These are phyloP conservation scores for Cantharis nigra DNA, from an alignment of 2,888 invertebrate species.

Conservation along the genomic window DNA sequence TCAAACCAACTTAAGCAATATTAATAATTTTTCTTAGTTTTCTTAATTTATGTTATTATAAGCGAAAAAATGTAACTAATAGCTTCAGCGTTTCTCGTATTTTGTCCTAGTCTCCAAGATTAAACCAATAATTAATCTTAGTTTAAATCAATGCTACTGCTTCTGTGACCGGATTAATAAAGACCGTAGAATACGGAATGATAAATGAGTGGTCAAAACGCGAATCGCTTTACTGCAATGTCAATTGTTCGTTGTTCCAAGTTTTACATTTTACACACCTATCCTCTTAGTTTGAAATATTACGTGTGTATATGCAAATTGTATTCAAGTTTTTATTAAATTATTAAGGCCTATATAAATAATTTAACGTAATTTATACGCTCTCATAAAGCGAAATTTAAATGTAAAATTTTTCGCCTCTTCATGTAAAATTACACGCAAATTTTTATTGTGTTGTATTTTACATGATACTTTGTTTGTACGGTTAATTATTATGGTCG, in stretches of 20 bases:
- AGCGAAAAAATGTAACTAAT: background rate
- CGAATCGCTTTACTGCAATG: slow-evolving; percentile 28
- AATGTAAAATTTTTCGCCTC: background rate
- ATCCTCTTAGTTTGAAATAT: slow-evolving; percentile 17
- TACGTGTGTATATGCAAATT: slow-evolving; percentile 5
- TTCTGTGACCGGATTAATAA: slow-evolving; percentile 27
- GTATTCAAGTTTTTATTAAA: background rate
- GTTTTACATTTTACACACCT: slow-evolving; percentile 19
- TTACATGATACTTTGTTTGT: background rate
- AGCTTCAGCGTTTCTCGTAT: background rate
- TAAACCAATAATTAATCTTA: slow-evolving; percentile 28
- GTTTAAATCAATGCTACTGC: slow-evolving; percentile 27
- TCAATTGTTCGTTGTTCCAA: slow-evolving; percentile 12
- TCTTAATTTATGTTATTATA: background rate
- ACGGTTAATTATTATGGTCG: background rate
- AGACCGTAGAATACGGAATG: slow-evolving; percentile 30
- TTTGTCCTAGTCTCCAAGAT: background rate
- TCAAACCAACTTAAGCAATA: background rate
- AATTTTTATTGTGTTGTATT: background rate
- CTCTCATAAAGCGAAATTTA: background rate
- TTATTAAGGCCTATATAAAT: background rate
- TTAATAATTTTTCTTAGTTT: background rate
- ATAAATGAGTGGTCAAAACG: slow-evolving; percentile 30
- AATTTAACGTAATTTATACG: background rate
- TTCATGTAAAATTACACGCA: background rate